These are phyloP conservation scores for Poecile montanus DNA, from an alignment of 2,797 vertebrate genomes.

Conservation along the genomic window DNA sequence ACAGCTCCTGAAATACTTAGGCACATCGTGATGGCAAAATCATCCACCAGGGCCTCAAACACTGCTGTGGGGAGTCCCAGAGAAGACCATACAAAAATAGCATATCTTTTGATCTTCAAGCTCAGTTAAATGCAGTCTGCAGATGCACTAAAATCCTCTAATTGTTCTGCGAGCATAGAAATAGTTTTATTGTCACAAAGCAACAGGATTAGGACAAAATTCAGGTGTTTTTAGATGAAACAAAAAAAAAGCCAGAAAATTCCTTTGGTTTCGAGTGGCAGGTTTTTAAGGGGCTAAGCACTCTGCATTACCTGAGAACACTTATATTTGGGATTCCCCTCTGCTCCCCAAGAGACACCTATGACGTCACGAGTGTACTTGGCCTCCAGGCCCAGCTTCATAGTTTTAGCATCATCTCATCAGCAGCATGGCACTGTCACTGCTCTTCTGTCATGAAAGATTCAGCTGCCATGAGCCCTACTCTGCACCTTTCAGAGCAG, in stretches of 20 bases:
- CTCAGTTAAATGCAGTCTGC: background rate
- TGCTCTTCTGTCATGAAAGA: background rate
- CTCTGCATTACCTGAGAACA: background rate
- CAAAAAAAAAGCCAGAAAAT: background rate
- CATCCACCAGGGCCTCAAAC: background rate
- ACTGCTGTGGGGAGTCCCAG: background rate
- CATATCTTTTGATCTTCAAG: conserved; percentile 38
- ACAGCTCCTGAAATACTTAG: background rate
- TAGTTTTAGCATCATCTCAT: background rate
- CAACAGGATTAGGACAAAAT: background rate
- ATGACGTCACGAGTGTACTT: rapidly evolving
- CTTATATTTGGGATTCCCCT: background rate
- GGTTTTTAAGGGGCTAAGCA: background rate
- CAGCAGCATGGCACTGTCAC: rapidly evolving
- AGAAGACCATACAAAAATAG: conserved; percentile 34
- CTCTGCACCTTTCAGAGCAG: background rate
- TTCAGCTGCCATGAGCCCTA: background rate
- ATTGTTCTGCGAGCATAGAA: background rate
- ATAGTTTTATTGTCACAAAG: background rate
- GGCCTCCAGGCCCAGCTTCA: background rate
- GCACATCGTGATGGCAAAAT: background rate
- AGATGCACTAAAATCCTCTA: conserved; percentile 3
- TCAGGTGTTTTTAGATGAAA: background rate
- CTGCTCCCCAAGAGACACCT: background rate
- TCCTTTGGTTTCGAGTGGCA: background rate